Base-by-base conservation (phyloP, 1,140 invertebrate genomes). In the Drosophila sturtevanti region DNA sequence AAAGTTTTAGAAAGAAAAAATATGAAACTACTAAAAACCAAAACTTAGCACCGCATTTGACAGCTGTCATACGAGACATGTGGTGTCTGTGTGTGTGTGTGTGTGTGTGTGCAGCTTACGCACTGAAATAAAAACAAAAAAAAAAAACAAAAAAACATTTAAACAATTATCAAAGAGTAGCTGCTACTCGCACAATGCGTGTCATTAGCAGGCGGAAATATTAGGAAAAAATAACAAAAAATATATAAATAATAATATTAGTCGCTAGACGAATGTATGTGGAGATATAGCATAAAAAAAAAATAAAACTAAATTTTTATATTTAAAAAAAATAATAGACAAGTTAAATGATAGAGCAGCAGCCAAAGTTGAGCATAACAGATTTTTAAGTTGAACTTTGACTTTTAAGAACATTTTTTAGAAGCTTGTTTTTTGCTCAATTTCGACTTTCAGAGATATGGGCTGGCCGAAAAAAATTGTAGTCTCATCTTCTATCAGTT, bases 21-120 rank as follows among this genome's bases (percentile, higher is more conserved):
- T 41, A 6, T 24, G 2, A 24, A 31, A 31, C 27, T 31, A 21
- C 41, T 48, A 48, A 66, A 66, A 41, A 74, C 16, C 27, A 68
- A 63, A 68, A 71, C 61, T 62, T 58, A 79, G 63, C 63, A 63
- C 77, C 72, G 63, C 38, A 63, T 87, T 82, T 89, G 82, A 87
- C 82, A 89, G 84, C 82, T 87, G 82, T 87, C 82, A 82, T 73
- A 82, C 38, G 66, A 71, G 66, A 67, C 71, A 81, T 82, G 87
- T 67, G 64, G 34, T 69, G 38, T 58, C 18, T 18, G 52, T 61
- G 22, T 44, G 55, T 69, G 38, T 44, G 27, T 14, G 3, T 34
- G 6, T 60, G 54, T 44, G 52, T 27, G 48, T 52, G 48, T 86
- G 81, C 81, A 86, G 82, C 82, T 87, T 87, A 86, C 82, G 82